A percentile compares a stretch with the other conserved stretches of the same genome.
Conservation (phyloP, 2,797 vertebrate genomes). For the Poeciliopsis infans region DNA sequence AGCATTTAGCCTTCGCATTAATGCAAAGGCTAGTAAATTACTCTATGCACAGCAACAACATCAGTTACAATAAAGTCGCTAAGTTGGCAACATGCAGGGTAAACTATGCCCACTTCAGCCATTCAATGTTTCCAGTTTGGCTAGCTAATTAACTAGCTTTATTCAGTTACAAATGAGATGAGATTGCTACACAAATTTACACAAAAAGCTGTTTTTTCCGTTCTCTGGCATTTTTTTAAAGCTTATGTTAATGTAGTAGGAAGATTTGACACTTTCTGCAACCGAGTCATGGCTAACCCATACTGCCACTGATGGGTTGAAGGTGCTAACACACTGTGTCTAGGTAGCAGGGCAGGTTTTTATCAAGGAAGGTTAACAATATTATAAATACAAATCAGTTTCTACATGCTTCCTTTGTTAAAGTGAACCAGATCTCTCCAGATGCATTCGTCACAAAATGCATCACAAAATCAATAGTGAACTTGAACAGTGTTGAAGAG, state of each 20-base stretch:
- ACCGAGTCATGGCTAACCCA: background rate
- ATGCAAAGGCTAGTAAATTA: background rate
- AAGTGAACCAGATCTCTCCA: background rate
- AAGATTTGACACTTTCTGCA: background rate
- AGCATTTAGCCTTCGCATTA: background rate
- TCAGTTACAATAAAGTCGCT: background rate
- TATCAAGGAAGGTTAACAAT: background rate
- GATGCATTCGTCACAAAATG: background rate
- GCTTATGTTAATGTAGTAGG: background rate
- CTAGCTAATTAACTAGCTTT: background rate
- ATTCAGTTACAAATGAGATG: background rate
- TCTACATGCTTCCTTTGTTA: background rate
- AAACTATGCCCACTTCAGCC: background rate
- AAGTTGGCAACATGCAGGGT: too few species aligned
- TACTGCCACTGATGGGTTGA: background rate
- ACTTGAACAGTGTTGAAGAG: conserved; percentile 2
- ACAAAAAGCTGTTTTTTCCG: background rate
- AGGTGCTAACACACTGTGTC: background rate
- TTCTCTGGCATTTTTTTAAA: too few species aligned
- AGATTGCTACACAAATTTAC: background rate
- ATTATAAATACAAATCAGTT: background rate
- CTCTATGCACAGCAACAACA: background rate
- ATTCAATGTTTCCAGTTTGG: background rate
- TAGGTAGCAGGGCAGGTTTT: background rate
- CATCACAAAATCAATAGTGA: conserved; percentile 11